A percentile compares a stretch with the other conserved stretches of the same genome.
phyloP scores from a whole-genome alignment of 37 sponge, comb jelly and placozoan species.

The Geodia barretti region DNA sequence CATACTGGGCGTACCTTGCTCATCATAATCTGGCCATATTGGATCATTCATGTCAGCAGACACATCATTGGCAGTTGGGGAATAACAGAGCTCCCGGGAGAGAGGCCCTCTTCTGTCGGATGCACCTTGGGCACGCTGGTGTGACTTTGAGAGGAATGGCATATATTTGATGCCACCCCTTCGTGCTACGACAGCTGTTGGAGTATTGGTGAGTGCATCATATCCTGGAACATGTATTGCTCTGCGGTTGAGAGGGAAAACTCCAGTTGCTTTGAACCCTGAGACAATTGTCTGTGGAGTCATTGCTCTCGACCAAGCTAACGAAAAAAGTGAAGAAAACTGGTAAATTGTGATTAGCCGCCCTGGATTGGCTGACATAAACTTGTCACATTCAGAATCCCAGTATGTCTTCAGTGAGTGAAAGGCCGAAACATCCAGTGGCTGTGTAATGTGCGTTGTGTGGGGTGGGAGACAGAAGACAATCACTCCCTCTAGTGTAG shows the following conservation, averaged over 20 bases:
- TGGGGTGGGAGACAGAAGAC: slow-evolving; percentile 32
- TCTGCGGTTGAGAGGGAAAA: too few relatives aligned
- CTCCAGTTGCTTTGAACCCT: too few relatives aligned
- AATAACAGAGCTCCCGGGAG: too few relatives aligned
- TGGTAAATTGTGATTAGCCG: slow-evolving; percentile 16
- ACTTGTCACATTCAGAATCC: slow-evolving; percentile 29
- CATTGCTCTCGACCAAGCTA: slow-evolving; percentile 36
- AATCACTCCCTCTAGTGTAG: slow-evolving; percentile 13
- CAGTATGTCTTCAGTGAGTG: slow-evolving; percentile 38
- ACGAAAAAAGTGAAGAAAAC: background rate
- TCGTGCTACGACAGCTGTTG: slow-evolving; percentile 3
- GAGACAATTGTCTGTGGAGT: too few relatives aligned
- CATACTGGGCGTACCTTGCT: too few relatives aligned
- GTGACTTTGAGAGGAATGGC: slow-evolving; percentile 7
- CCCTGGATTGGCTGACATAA: slow-evolving; percentile 27
- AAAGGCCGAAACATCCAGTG: slow-evolving; percentile 37
- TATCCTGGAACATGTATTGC: too few relatives aligned
- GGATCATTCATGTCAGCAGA: too few relatives aligned
- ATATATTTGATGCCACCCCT: slow-evolving; percentile 10
- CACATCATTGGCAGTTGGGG: too few relatives aligned
- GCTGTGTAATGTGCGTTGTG: slow-evolving; percentile 39
- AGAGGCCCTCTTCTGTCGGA: too few relatives aligned
- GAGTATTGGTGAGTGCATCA: too few relatives aligned
- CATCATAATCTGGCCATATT: too few relatives aligned
- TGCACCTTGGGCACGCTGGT: too few relatives aligned